These are phyloP conservation scores for Dinocampus coccinellae DNA, from an alignment of 2,888 invertebrate genomes.

Conservation along the genomic window DNA sequence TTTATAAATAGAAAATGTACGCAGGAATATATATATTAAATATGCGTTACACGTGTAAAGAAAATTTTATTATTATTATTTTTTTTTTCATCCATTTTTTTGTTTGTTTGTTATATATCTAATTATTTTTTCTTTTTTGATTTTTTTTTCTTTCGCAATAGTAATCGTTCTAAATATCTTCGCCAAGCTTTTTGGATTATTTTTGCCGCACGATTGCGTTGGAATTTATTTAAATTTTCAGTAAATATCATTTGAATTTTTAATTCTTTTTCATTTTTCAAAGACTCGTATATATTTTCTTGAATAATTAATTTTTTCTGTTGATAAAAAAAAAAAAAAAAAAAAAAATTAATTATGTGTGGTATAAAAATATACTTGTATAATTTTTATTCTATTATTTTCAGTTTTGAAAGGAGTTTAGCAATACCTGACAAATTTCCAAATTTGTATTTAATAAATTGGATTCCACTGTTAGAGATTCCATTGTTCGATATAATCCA, in stretches of 20 bases:
- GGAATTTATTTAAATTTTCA: constrained; percentile 51
- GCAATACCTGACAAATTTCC: constrained; percentile 47
- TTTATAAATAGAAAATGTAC: background rate
- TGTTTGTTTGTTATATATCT: background rate
- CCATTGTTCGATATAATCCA: constrained; percentile 47
- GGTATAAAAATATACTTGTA: too few species aligned
- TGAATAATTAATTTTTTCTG: constrained; percentile 51
- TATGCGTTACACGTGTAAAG: background rate
- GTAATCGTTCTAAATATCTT: constrained; percentile 48
- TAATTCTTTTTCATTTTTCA: constrained; percentile 56
- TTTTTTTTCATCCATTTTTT: background rate
- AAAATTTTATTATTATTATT: background rate
- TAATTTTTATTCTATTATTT: background rate
- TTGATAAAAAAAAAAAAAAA: constrained; percentile 22
- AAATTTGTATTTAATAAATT: constrained; percentile 43
- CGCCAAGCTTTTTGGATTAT: constrained; percentile 62
- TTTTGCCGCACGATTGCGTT: constrained; percentile 57
- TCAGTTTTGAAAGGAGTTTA: background rate
- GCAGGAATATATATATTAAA: background rate
- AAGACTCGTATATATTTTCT: constrained; percentile 45
- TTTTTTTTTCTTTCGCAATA: constrained; percentile 53
- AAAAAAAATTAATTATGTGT: background rate
- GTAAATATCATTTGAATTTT: constrained; percentile 49
- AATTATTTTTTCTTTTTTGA: constrained; percentile 48
- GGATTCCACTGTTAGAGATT: constrained; percentile 45